A percentile compares a stretch with the other conserved stretches of the same genome.
phyloP scores from a whole-genome alignment of 2,888 invertebrate species.

The Nesidiocoris tenuis region DNA sequence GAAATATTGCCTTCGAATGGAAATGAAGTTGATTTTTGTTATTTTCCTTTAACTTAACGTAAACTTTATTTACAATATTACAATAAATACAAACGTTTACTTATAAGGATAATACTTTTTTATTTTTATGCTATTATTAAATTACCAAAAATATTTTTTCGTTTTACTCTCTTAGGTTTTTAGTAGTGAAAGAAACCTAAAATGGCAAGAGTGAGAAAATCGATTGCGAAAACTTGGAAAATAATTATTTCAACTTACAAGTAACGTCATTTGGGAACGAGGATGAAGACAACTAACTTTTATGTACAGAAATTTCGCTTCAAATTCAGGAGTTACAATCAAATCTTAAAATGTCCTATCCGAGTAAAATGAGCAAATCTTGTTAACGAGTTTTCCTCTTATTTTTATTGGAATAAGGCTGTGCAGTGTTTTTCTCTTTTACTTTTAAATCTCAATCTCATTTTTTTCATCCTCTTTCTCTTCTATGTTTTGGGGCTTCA shows the following conservation, averaged over 20 bases:
- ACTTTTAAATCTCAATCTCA: constrained; percentile 37
- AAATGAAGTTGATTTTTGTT: constrained; percentile 31
- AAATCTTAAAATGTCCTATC: constrained; percentile 43
- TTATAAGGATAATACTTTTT: constrained; percentile 36
- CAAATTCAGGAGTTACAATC: not conserved
- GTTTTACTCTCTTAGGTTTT: constrained; percentile 39
- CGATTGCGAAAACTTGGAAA: constrained; percentile 12
- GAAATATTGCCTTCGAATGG: constrained; percentile 42
- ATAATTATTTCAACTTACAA: not conserved
- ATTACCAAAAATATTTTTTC: constrained; percentile 48
- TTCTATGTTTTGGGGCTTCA: constrained; percentile 21
- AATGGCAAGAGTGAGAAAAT: constrained; percentile 24
- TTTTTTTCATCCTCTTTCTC: constrained; percentile 34
- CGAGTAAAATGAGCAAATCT: constrained; percentile 48
- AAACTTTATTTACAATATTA: constrained; percentile 38
- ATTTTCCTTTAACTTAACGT: constrained; percentile 32
- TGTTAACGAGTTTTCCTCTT: constrained; percentile 46
- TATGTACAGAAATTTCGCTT: not conserved
- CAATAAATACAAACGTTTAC: constrained; percentile 39
- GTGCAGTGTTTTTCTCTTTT: constrained; percentile 40
- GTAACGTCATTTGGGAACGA: not conserved
- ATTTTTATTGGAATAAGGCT: constrained; percentile 47
- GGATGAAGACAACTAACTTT: not conserved
- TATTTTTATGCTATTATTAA: constrained; percentile 43
- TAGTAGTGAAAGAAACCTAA: constrained; percentile 34